Evolutionary conservation across 1,140 invertebrate genomes (phyloP), one percentile per base, ranked within the genome.

Genomic region (Zaprionus camerounensis): DNA sequence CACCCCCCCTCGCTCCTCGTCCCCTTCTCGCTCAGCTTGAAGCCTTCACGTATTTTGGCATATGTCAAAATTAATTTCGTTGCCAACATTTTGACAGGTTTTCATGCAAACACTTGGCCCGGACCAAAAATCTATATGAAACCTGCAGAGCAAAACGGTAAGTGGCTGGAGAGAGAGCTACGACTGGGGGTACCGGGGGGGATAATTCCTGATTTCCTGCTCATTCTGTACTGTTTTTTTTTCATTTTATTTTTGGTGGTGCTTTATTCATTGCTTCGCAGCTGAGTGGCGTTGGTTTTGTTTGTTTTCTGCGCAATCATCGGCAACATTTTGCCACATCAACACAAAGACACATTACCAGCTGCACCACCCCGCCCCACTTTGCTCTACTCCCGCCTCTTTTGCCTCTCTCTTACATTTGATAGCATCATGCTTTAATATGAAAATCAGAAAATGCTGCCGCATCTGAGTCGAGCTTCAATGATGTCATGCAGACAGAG

Each of bases 41-140:
- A 67, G 65, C 63, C 83, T 78, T 82, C 74, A 83, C 78, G 80
- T 76, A 80, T 83, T 87, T 76, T 87, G 83, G 80, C 83, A 88
- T 78, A 78, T 87, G 83, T 87, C 83, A 87, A 87, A 87, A 87
- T 87, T 87, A 87, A 87, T 87, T 87, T 81, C 81, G 74, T 76
- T 76, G 70, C 71, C 74, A 88, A 80, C 86, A 83, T 87, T 87
- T 87, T 87, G 83, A 87, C 80, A 86, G 80, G 67, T 79, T 83
- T 78, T 88, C 84, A 78, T 78, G 71, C 74, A 80, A 86, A 87
- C 67, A 79, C 76, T 79, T 76, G 72, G 72, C 72, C 67, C 61
- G 59, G 55, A 1, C 5, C 34, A 41, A 24, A 20, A 34, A n/a
- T n/a, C 34, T 36, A 20, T 22, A 3, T 31, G 22, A 36, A 36